Conservation (phyloP, 2,797 vertebrate genomes). For the Ciconia nigra region DNA sequence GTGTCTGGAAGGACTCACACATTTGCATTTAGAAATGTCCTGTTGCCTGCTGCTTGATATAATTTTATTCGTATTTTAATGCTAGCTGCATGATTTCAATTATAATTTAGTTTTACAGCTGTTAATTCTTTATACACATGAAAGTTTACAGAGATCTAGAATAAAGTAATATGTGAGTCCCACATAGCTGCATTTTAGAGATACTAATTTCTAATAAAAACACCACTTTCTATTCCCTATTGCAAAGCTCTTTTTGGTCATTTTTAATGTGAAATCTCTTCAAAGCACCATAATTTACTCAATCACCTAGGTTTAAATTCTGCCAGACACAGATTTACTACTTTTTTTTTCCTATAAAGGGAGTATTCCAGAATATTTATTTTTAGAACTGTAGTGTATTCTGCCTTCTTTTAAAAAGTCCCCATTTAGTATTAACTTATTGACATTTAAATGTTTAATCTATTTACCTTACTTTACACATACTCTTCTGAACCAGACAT, state of each 20-base stretch:
- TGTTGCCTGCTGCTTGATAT: neutral
- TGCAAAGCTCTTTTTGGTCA: neutral
- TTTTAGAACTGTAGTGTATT: neutral
- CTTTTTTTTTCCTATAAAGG: neutral
- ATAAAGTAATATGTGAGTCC: neutral
- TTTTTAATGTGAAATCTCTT: neutral
- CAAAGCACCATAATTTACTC: neutral
- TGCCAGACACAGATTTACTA: neutral
- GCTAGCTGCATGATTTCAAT: neutral
- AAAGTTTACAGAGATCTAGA: neutral
- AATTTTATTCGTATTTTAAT: neutral
- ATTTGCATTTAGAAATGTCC: neutral
- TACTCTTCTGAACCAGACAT: neutral
- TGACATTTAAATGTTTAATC: neutral
- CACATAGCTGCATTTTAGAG: neutral
- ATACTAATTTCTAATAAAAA: neutral
- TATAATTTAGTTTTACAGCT: neutral
- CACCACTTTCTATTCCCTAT: neutral
- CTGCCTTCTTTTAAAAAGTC: neutral
- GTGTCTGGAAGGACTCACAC: neutral
- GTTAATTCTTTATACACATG: neutral
- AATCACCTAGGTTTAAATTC: neutral
- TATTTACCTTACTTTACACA: neutral
- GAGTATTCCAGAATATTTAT: neutral
- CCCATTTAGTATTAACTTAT: neutral